Evolutionary conservation across 1,140 invertebrate species (phyloP).

Genomic region (Diabrotica virgifera): DNA sequence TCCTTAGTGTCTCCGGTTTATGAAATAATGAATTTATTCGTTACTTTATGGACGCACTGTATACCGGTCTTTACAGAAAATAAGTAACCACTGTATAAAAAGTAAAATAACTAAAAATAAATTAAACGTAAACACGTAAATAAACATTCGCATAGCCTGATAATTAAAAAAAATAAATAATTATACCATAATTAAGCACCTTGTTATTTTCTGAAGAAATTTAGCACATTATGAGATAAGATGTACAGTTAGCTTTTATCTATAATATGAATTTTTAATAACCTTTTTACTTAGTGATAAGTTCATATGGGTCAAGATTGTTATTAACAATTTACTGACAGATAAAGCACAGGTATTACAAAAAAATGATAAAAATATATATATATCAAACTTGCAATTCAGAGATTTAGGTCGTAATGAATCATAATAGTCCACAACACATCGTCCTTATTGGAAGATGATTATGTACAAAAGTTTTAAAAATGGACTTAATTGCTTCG

Average conservation of each 20-base stretch:
- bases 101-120: neutral
- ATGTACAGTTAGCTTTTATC: neutral
- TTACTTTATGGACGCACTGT: too few species aligned
- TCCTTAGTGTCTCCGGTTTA: too few species aligned
- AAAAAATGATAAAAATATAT: neutral
- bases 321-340: neutral
- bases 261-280: neutral
- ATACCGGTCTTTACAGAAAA: too few species aligned
- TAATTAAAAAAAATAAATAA: neutral
- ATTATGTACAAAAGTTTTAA: too few species aligned
- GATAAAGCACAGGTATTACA: neutral
- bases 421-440: too few species aligned
- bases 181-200: neutral
- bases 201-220: neutral
- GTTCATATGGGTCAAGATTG: neutral
- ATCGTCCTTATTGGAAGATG: too few species aligned
- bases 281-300: neutral
- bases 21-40: too few species aligned
- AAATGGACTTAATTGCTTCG: too few species aligned
- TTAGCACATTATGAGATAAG: neutral
- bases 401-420: too few species aligned
- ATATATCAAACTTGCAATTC: too few species aligned
- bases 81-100: too few species aligned
- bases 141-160: neutral
- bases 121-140: neutral